phyloP scores from a whole-genome alignment of 2,888 invertebrate species.

The Euzetes globulus region DNA sequence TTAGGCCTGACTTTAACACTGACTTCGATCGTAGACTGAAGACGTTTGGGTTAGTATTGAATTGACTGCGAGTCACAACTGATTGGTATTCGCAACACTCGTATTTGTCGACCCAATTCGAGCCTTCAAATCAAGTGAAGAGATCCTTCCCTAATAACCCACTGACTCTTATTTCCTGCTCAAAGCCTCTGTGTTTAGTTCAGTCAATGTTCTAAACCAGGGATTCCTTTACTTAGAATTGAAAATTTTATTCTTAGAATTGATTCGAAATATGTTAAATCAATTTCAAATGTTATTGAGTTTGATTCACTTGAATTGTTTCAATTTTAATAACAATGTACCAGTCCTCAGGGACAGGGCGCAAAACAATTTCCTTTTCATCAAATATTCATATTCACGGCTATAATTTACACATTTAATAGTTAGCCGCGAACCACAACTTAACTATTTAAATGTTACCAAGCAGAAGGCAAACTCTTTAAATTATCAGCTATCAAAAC shows the following conservation, averaged over 20 bases:
- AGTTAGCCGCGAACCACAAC: too few relatives aligned
- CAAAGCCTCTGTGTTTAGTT: not conserved
- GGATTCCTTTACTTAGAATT: not conserved
- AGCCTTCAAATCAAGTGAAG: slow-evolving; percentile 2
- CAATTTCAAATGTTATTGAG: too few relatives aligned
- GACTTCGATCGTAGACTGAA: not conserved
- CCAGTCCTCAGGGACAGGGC: not conserved
- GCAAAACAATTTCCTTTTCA: too few relatives aligned
- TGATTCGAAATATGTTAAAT: not conserved
- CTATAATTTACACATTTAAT: too few relatives aligned
- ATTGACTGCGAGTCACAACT: not conserved
- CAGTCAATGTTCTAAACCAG: not conserved
- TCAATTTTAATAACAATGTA: not conserved
- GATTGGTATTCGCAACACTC: not conserved
- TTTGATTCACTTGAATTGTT: not conserved
- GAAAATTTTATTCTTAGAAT: not conserved
- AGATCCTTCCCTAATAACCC: slow-evolving; percentile 26
- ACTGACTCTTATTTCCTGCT: slow-evolving; percentile 26
- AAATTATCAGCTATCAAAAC: too few relatives aligned
- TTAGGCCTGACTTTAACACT: too few relatives aligned
- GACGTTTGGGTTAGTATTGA: not conserved
- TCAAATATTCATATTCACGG: too few relatives aligned
- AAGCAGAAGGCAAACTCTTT: too few relatives aligned
- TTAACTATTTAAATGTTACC: too few relatives aligned
- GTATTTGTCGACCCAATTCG: slow-evolving; percentile 21